Evolutionary conservation across 2,113 vertebrate genomes (phyloP), one percentile per base, ranked within the genome.

Genomic region (Acrocephalus arundinaceus): DNA sequence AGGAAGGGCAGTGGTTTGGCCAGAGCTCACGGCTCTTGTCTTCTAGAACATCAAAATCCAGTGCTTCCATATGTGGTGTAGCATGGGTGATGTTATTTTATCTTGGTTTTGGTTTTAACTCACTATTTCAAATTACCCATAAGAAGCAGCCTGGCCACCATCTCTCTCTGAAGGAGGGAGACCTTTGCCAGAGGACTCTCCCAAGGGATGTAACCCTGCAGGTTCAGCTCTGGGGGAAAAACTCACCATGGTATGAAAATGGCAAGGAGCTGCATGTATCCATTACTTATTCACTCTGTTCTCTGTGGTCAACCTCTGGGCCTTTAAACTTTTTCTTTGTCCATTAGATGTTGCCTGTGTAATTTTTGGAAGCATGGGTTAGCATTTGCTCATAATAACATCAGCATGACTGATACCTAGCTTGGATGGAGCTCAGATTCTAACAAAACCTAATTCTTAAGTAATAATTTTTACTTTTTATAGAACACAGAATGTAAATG

Each of bases 321-420:
- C 24, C 54, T 68, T 73, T 79, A 57, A 11, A 18, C 9, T 58
- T 92, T 87, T 85, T 54, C 48, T 72, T n/a, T 70, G 54, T 91
- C 68, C 43, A 11, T 76, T 80, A 80, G 51, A 43, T 73, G 41
- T 62, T 93, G 58, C n/a, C 63, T 85, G 25, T 65, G 49, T 73
- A 85, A 65, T 49, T 87, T 94, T 90, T 90, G 63, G 68, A 94
- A 88, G 25, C 31, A 73, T 85, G 63, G 25, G 18, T 83, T 73
- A 65, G 9, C 24, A 76, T 82, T 87, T 91, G 24, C 35, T 95
- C 49, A 37, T 89, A 74, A 35, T 33, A 87, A 85, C 41, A 41
- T 88, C 46, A 79, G 33, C 49, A 80, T 73, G 49, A 61, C 62
- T 55, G 67, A 80, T 88, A 41, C 35, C 18, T 55, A 54, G 23